phyloP scores from a whole-genome alignment of 2,797 vertebrate species.

The Hyperoplus lanceolatus region DNA sequence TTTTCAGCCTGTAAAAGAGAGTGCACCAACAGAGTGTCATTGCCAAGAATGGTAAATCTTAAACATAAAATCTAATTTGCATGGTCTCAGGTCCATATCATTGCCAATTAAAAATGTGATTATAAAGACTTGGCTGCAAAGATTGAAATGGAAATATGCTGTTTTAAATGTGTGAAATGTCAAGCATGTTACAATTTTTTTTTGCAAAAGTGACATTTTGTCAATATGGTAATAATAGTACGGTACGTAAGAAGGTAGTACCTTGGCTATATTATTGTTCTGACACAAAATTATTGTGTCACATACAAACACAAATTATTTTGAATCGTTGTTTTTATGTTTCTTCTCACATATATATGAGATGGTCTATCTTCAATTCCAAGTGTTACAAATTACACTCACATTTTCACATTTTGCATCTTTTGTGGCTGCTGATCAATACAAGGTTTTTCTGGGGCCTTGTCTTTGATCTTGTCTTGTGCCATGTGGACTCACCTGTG shows the following conservation, averaged over 20 bases:
- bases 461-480: slow-evolving; percentile 75
- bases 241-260: background rate
- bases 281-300: background rate
- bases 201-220: slow-evolving; percentile 12
- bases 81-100: background rate
- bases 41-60: background rate
- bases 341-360: background rate
- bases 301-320: background rate
- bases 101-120: slow-evolving; percentile 14
- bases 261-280: background rate
- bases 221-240: background rate
- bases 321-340: background rate
- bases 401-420: slow-evolving; percentile 33
- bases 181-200: background rate
- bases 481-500: slow-evolving; percentile 67
- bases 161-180: background rate
- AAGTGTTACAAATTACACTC: slow-evolving; percentile 48
- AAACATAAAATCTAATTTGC: slow-evolving; percentile 22
- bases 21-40: background rate
- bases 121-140: background rate
- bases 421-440: slow-evolving; percentile 64
- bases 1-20: background rate
- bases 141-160: background rate
- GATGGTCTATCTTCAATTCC: slow-evolving; percentile 26
- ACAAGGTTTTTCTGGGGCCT: slow-evolving; percentile 73